A percentile compares a stretch with the other conserved stretches of the same genome.
phyloP scores from a whole-genome alignment of 2,888 invertebrate species.

The Labia minor region DNA sequence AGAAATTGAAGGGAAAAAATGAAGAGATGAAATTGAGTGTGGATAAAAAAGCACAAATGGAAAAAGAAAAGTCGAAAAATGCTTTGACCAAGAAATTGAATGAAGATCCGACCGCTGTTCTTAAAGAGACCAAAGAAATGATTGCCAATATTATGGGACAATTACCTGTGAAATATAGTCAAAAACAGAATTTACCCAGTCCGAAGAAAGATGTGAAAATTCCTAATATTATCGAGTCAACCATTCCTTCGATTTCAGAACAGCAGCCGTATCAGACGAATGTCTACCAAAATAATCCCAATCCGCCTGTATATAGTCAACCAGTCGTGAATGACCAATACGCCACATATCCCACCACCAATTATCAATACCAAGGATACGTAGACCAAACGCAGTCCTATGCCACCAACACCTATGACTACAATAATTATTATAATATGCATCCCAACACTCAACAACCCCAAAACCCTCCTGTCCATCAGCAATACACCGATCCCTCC shows the following conservation, averaged over 20 bases:
- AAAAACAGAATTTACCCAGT: conserved; percentile 15
- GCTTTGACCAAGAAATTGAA: conserved; percentile 38
- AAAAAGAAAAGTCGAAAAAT: conserved; percentile 29
- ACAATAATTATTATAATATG: neutral
- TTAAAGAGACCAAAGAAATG: conserved; percentile 48
- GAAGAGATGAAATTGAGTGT: conserved; percentile 18
- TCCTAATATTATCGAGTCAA: too few relatives aligned
- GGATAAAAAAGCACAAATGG: conserved; percentile 15
- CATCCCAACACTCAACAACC: neutral
- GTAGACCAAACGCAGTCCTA: too few relatives aligned
- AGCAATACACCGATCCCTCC: neutral
- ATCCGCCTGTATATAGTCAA: neutral
- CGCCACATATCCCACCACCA: too few relatives aligned
- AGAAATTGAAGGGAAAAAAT: conserved; percentile 31
- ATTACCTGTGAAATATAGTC: conserved; percentile 36
- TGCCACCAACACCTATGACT: too few relatives aligned
- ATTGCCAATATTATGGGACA: conserved; percentile 55
- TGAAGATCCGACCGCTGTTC: conserved; percentile 36
- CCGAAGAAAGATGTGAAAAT: neutral
- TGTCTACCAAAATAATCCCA: neutral
- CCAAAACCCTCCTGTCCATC: neutral
- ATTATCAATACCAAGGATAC: neutral
- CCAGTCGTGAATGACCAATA: too few relatives aligned
- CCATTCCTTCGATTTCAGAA: too few relatives aligned
- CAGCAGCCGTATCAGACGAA: neutral